Evolutionary conservation across 2,797 vertebrate genomes (phyloP), one percentile per base, ranked within the genome.

Genomic region (Notolepis coatsorum): DNA sequence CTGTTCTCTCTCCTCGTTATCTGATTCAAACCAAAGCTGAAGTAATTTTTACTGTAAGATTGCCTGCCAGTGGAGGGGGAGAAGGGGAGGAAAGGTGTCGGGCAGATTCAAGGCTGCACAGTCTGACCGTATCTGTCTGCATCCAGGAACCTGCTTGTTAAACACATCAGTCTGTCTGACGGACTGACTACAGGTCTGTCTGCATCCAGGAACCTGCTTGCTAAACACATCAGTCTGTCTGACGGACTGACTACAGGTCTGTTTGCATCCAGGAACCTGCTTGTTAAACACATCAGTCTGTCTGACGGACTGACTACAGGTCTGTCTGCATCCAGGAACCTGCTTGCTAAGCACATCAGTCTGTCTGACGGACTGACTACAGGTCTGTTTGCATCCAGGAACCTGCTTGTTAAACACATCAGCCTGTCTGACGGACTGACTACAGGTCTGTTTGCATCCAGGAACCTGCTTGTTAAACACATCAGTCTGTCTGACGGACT

Each of bases 41-140:
- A 10, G 24, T n/a, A 25, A 25, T 47, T 43, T 59, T 52, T 20
- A 20, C 50, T 56, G 62, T 43, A n/a, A n/a, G n/a, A n/a, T n/a
- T 33, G 51, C 43, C 61, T 13, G 47, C 52, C 61, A 55, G 43
- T 12, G 20, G 45, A 63, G 21, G 31, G 59, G 61, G 38, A 47
- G 43, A 66, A 60, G 76, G 62, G 61, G 7, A 24, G 43, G 21
- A n/a, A 61, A 48, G 30, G 64, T 13, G 39, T 13, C 21, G 30
- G 18, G 62, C 69, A 61, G 70, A 52, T n/a, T 64, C 35, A 62
- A 35, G 43, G 63, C 28, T 18, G 61, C 62, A 68, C 21, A 60
- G 68, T 68, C 77, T 84, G 81, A 85, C 84, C 84, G 84, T 84
- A 73, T 85, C 81, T 83, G 65, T 88, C 87, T 86, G 79, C 75